Conservation (phyloP, 2,888 invertebrate genomes). For the Callyntrura sp. region DNA sequence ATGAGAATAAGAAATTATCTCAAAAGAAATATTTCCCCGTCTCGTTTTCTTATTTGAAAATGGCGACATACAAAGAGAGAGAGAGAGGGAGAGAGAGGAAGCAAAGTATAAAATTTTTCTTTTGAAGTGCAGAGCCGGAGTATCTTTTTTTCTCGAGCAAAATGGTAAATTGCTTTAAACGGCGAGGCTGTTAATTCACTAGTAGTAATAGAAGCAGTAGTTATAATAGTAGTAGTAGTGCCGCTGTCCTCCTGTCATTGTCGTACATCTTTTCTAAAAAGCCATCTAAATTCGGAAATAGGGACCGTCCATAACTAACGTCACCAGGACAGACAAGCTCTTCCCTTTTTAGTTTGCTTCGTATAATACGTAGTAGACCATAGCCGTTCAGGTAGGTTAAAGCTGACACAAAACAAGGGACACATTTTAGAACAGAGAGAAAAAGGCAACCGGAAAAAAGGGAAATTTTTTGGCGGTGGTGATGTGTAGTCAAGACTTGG, state of each 20-base stretch:
- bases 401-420: too few species aligned
- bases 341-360: neutral
- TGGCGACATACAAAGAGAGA: too few species aligned
- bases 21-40: slow-evolving; percentile 57
- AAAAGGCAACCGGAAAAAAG: slow-evolving; percentile 8
- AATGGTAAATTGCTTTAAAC: slow-evolving; percentile 62
- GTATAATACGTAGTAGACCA: too few species aligned
- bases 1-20: slow-evolving; percentile 61
- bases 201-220: too few species aligned
- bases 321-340: neutral
- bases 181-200: slow-evolving; percentile 64
- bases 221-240: too few species aligned
- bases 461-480: neutral
- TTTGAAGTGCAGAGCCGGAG: too few species aligned
- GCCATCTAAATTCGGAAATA: slow-evolving; percentile 44
- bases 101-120: too few species aligned
- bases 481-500: neutral
- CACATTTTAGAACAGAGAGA: too few species aligned
- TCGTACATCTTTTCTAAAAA: slow-evolving; percentile 57
- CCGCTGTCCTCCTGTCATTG: slow-evolving; percentile 32
- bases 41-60: slow-evolving; percentile 6
- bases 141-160: too few species aligned
- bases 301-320: slow-evolving; percentile 13
- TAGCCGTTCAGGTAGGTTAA: too few species aligned
- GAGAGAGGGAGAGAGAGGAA: neutral